These are phyloP conservation scores for Albula glossodonta DNA, from an alignment of 2,113 vertebrate genomes.

Conservation along the genomic window DNA sequence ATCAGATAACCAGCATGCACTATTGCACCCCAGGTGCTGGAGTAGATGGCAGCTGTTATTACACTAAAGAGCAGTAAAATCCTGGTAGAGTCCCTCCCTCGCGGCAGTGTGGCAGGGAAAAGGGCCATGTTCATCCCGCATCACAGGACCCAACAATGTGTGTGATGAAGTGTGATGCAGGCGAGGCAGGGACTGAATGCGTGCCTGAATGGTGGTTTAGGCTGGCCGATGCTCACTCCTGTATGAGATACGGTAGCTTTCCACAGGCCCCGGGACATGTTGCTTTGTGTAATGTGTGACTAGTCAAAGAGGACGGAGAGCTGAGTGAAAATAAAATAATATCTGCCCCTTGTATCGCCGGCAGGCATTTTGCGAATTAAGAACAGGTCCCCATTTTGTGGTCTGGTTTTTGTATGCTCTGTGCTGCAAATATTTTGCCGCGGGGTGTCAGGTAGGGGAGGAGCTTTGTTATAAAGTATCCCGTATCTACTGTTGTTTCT, in stretches of 20 bases:
- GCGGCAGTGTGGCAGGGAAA: no score
- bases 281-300: conserved; percentile 59
- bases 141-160: neutral
- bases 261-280: conserved; percentile 50
- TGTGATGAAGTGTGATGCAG: neutral
- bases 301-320: conserved; percentile 51
- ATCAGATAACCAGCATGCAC: no score
- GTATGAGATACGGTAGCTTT: conserved; percentile 57
- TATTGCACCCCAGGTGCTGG: no score
- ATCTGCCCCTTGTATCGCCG: conserved; percentile 40
- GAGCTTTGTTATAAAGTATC: neutral
- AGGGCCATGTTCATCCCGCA: no score
- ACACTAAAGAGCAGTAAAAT: no score
- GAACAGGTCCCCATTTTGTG: neutral
- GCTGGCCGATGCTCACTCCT: conserved; percentile 50
- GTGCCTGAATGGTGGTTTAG: conserved; percentile 40
- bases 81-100: no score
- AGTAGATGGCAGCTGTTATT: no score
- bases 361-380: conserved; percentile 46
- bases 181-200: conserved; percentile 46
- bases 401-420: neutral
- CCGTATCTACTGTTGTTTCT: neutral
- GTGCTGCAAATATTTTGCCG: neutral
- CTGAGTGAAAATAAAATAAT: conserved; percentile 47
- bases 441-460: neutral